Base-by-base conservation (phyloP, 2,113 vertebrate species). In the Syrrhaptes paradoxus region DNA sequence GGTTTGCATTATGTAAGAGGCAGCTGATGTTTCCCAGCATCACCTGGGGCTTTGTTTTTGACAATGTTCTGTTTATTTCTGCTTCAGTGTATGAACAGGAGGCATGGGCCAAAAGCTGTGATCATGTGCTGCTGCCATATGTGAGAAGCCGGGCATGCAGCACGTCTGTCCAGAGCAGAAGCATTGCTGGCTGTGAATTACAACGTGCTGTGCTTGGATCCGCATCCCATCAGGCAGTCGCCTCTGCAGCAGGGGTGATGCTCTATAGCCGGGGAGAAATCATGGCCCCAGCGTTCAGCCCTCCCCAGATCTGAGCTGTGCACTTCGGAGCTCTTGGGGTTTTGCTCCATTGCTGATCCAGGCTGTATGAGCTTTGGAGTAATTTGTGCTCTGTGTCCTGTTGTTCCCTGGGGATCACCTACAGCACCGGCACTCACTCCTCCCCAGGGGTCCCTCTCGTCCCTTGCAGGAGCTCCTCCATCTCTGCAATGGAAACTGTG, bases 81-180 rank as follows among this genome's bases (percentile, higher is more conserved):
- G 45, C 57, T 77, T 10, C 54, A 36, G 21, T 6, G 5, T 32
- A 22, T 79, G 58, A 75, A 24, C 15, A 46, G 51, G 36, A 83
- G 83, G 65, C 13, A 6, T 6, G 34, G 80, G 74, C 65, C 65
- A 62, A 88, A 62, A 89, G 59, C 80, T 57, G 48, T 4, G 52
- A 13, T 45, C 5, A 1, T 13, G 26, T 6, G 34, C 19, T 43
- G 24, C 13, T 65, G 52, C n/a, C 10, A n/a, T 18, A 17, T 3
- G 21, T 5, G n/a, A 31, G 45, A 68, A 51, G 77, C 59, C 76
- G 45, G 26, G 16, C 29, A 11, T 3, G 16, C 20, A 15, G 62
- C 2, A 14, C 2, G 3, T 28, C 48, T 38, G 57, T 31, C 32
- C 57, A 25, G 26, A 4, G 12, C 0, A 1, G 61, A 45, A 46